Percentiles rank a stretch among this genome's conserved stretches.
Conservation (phyloP, 1,140 invertebrate genomes). For the Muscidifurax raptorellus region DNA sequence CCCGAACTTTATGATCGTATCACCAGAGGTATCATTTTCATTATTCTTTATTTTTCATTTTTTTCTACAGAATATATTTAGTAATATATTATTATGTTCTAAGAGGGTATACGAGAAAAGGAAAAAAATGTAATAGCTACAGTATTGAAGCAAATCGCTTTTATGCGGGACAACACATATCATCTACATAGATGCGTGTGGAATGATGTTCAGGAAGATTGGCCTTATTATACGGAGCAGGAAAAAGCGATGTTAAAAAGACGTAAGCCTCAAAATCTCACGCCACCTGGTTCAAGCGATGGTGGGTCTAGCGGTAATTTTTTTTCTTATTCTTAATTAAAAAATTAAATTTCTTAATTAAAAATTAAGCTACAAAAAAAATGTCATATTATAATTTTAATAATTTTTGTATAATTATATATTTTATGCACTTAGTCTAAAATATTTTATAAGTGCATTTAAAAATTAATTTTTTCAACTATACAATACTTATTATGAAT, state of each 20-base stretch:
- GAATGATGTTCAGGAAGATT: constrained; percentile 95
- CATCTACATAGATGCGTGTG: constrained; percentile 89
- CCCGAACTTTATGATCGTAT: constrained; percentile 89
- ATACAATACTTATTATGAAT: too few relatives aligned
- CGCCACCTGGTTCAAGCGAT: constrained; percentile 89
- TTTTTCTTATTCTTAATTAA: neutral
- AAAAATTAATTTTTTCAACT: too few relatives aligned
- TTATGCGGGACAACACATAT: constrained; percentile 90
- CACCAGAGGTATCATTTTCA: constrained; percentile 81
- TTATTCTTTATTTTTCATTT: constrained; percentile 42
- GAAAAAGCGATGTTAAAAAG: constrained; percentile 91
- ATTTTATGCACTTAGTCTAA: too few relatives aligned
- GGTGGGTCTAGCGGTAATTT: constrained; percentile 80
- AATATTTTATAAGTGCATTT: too few relatives aligned
- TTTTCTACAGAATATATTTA: constrained; percentile 23
- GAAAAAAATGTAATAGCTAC: constrained; percentile 85
- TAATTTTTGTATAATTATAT: too few relatives aligned
- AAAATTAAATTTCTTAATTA: neutral
- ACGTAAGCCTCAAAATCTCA: constrained; percentile 91
- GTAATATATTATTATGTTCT: constrained; percentile 52
- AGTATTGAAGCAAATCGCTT: constrained; percentile 87
- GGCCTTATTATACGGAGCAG: constrained; percentile 93
- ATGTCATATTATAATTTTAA: too few relatives aligned
- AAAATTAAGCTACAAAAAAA: too few relatives aligned
- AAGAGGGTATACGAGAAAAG: constrained; percentile 91